Evolutionary conservation across 2,797 vertebrate genomes (phyloP).

Genomic region (Myotis planiceps): DNA sequence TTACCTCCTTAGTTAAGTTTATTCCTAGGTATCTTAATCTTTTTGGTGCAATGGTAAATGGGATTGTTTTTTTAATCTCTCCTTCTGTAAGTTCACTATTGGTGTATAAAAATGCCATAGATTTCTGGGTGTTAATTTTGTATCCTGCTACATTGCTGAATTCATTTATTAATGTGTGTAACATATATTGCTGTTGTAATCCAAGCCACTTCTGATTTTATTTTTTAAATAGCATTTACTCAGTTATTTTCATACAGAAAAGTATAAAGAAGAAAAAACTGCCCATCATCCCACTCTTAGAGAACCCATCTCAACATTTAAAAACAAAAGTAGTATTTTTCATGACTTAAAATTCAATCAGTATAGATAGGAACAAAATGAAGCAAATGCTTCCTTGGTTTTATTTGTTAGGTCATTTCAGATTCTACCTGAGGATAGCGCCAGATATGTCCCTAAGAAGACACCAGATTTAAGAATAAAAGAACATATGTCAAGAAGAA

Average conservation of each 20-base stretch:
- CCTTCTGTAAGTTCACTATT: too few relatives aligned
- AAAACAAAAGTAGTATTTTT: constrained; percentile 33
- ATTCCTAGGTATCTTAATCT: too few relatives aligned
- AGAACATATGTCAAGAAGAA: background rate
- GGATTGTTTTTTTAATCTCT: too few relatives aligned
- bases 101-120: too few relatives aligned
- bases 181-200: background rate
- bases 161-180: background rate
- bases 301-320: constrained; percentile 13
- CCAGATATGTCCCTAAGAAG: background rate
- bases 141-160: too few relatives aligned
- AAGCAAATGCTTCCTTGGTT: constrained; percentile 17
- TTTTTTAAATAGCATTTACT: constrained; percentile 10
- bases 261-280: background rate
- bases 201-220: constrained; percentile 54
- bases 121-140: too few relatives aligned
- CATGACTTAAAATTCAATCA: background rate
- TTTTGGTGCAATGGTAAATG: too few relatives aligned
- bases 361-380: background rate
- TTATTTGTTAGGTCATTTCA: constrained; percentile 18
- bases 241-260: background rate
- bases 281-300: background rate
- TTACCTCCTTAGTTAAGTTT: too few relatives aligned
- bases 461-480: background rate
- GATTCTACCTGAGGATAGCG: background rate